Conservation (phyloP, 2,888 invertebrate genomes). For the Luffia ferchaultella region DNA sequence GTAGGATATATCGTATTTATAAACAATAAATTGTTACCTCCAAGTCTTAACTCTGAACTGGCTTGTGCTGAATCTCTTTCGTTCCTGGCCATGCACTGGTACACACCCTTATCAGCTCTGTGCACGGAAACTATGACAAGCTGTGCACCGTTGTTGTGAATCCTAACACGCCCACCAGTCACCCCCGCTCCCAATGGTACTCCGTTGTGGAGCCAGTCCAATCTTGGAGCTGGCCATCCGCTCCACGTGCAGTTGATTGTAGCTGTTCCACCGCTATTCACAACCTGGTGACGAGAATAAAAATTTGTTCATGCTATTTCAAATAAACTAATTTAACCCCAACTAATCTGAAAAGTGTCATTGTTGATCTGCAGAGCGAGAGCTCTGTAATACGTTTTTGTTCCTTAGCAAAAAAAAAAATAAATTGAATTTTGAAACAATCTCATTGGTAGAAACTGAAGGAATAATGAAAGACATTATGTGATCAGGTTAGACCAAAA, state of each 20-base stretch:
- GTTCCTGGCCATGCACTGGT: constrained; percentile 86
- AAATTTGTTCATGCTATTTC: background rate
- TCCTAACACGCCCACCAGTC: constrained; percentile 41
- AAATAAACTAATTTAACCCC: too few species aligned
- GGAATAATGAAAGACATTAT: too few species aligned
- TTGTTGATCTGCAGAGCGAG: too few species aligned
- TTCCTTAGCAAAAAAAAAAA: too few species aligned
- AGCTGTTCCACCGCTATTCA: constrained; percentile 86
- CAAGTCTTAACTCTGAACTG: constrained; percentile 78
- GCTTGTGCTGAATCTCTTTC: constrained; percentile 83
- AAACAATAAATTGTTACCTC: constrained; percentile 73
- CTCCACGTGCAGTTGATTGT: constrained; percentile 86
- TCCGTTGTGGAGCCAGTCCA: constrained; percentile 81
- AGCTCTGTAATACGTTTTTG: too few species aligned
- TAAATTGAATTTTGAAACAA: too few species aligned
- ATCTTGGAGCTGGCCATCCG: constrained; percentile 75
- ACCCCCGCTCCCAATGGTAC: constrained; percentile 63
- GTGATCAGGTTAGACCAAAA: too few species aligned
- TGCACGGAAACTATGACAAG: constrained; percentile 65
- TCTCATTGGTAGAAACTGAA: too few species aligned
- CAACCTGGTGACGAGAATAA: constrained; percentile 61
- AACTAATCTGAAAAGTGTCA: too few species aligned
- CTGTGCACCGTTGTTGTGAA: constrained; percentile 39
- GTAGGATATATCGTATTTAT: too few species aligned
- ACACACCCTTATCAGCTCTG: constrained; percentile 84